These are phyloP conservation scores for Rutilus rutilus DNA, from an alignment of 2,113 vertebrate species.

Conservation along the genomic window DNA sequence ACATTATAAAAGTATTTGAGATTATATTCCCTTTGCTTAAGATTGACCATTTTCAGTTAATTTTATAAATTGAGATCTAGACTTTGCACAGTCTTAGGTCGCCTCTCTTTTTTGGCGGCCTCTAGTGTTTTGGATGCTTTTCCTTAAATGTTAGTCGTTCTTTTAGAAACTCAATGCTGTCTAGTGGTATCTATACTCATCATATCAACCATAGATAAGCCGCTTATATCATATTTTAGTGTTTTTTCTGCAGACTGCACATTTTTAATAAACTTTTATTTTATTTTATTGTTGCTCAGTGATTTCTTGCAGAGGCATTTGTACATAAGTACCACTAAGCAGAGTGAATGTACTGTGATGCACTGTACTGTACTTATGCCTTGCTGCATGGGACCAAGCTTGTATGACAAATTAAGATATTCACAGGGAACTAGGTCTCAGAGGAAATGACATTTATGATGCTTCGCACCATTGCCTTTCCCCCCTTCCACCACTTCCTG, in stretches of 20 bases:
- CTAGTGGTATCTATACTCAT: constrained; percentile 5
- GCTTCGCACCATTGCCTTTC: constrained; percentile 25
- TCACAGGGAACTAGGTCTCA: constrained; percentile 54
- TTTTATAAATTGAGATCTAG: not conserved
- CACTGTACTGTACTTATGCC: constrained; percentile 52
- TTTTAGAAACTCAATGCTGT: not conserved
- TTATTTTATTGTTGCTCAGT: constrained; percentile 8
- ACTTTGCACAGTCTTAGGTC: not conserved
- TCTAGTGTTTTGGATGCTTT: constrained; percentile 26
- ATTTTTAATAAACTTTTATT: not conserved
- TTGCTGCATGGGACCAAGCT: constrained; percentile 55
- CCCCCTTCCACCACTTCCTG: constrained; percentile 45
- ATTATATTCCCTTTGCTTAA: not conserved
- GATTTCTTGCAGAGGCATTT: constrained; percentile 46
- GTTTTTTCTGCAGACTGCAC: not conserved
- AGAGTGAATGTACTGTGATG: constrained; percentile 62
- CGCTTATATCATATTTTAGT: not conserved
- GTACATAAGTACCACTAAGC: constrained; percentile 67
- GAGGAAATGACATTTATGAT: constrained; percentile 21
- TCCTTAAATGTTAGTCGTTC: not conserved
- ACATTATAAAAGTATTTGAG: not conserved
- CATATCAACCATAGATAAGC: not conserved
- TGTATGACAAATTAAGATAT: constrained; percentile 45
- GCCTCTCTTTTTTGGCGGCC: constrained; percentile 1
- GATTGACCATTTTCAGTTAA: not conserved